These are phyloP conservation scores for Aphelenchoides bicaudatus DNA, from an alignment of 2,888 invertebrate genomes.

Conservation along the genomic window DNA sequence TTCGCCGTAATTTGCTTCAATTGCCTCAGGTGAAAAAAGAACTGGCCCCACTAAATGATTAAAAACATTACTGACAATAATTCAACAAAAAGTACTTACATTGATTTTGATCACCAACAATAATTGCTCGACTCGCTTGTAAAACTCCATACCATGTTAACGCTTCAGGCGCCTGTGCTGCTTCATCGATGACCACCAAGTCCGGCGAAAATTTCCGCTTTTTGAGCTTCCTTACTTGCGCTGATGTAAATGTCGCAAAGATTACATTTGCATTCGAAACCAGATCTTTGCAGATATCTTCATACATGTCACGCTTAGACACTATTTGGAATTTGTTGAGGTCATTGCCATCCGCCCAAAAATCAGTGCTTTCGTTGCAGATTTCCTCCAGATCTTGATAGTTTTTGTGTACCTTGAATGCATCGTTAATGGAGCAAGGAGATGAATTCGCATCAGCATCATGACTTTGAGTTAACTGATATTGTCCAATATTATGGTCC, in stretches of 20 bases:
- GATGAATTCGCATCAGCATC: not conserved
- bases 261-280: conserved; percentile 15
- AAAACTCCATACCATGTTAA: conserved; percentile 30
- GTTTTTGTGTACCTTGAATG: conserved; percentile 11
- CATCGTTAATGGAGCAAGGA: not conserved
- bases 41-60: too few species aligned
- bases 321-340: not conserved
- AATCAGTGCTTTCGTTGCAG: not conserved
- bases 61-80: too few species aligned
- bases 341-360: not conserved
- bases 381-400: not conserved
- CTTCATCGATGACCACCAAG: conserved; percentile 37
- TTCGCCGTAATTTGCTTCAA: conserved; percentile 15
- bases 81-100: too few species aligned
- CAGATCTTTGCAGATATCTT: conserved; percentile 13
- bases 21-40: conserved; percentile 21
- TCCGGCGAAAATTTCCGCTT: conserved; percentile 32
- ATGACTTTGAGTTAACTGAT: not conserved
- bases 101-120: conserved; percentile 55
- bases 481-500: not conserved
- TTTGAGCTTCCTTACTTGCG: conserved; percentile 20
- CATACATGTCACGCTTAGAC: too few species aligned
- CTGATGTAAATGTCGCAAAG: conserved; percentile 21
- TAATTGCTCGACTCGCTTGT: conserved; percentile 30
- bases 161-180: conserved; percentile 35